Conservation (phyloP, 2,888 invertebrate genomes). For the Rotaria socialis region DNA sequence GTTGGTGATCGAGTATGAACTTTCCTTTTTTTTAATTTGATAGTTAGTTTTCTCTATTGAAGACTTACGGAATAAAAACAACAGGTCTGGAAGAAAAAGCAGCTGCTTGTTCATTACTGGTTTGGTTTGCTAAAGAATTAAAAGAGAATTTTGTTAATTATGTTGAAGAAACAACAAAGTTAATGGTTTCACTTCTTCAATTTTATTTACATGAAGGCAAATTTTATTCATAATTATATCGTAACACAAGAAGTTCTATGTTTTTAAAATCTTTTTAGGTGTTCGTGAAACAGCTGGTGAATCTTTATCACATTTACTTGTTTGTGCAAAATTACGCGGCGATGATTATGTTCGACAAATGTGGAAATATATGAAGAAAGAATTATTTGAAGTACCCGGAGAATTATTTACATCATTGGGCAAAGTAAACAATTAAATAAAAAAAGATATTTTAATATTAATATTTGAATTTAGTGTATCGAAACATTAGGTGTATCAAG, state of each 20-base stretch:
- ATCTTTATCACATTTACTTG: no score
- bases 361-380: no score
- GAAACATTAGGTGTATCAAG: conserved; percentile 80
- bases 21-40: neutral
- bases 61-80: conserved; percentile 87
- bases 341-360: no score
- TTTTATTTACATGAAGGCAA: conserved; percentile 64
- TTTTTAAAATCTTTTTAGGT: no score
- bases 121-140: conserved; percentile 85
- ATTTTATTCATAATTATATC: no score
- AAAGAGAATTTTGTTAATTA: conserved; percentile 76
- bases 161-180: conserved; percentile 67
- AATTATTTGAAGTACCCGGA: no score
- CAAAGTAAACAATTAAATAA: no score
- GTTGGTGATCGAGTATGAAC: conserved; percentile 73
- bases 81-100: conserved; percentile 90
- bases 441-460: no score
- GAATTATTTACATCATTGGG: no score
- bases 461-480: conserved; percentile 67
- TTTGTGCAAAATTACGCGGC: no score
- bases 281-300: no score
- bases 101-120: conserved; percentile 90
- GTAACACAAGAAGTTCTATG: no score
- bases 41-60: conserved; percentile 57
- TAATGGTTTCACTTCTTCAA: conserved; percentile 67